phyloP scores from a whole-genome alignment of 2,888 invertebrate species.

The Harmothoe impar region DNA sequence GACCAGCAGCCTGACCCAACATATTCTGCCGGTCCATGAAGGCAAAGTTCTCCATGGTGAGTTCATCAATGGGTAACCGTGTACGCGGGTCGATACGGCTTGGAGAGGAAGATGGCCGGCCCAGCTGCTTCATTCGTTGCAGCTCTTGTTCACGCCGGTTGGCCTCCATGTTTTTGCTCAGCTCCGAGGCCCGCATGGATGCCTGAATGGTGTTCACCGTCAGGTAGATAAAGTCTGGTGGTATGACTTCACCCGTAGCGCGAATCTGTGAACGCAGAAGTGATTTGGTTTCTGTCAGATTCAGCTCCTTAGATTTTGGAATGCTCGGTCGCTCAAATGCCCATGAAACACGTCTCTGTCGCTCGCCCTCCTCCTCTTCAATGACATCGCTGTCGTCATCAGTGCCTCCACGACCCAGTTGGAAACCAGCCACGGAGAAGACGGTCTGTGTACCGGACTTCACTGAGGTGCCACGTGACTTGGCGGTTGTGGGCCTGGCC shows the following conservation, averaged over 20 bases:
- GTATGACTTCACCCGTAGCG: conserved; percentile 77
- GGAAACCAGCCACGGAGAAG: conserved; percentile 60
- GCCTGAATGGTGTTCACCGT: conserved; percentile 80
- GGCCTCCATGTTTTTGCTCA: conserved; percentile 74
- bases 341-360: conserved; percentile 80
- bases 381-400: conserved; percentile 60
- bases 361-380: conserved; percentile 46
- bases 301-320: conserved; percentile 75
- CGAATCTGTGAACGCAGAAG: conserved; percentile 81
- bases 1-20: background rate
- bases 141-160: conserved; percentile 70
- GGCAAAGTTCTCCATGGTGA: conserved; percentile 66
- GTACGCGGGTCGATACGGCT: conserved; percentile 80
- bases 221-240: conserved; percentile 82
- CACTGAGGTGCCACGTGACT: conserved; percentile 60
- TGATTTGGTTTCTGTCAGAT: conserved; percentile 80
- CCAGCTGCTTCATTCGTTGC: background rate
- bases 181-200: conserved; percentile 74
- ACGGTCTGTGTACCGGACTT: conserved; percentile 47
- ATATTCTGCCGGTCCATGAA: background rate
- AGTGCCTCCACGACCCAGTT: conserved; percentile 38
- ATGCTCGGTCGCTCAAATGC: conserved; percentile 80
- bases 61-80: conserved; percentile 76
- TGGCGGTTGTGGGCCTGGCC: conserved; percentile 65
- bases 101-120: conserved; percentile 80